Evolutionary conservation across 2,888 invertebrate genomes (phyloP).

Genomic region (Oligia strigilis): DNA sequence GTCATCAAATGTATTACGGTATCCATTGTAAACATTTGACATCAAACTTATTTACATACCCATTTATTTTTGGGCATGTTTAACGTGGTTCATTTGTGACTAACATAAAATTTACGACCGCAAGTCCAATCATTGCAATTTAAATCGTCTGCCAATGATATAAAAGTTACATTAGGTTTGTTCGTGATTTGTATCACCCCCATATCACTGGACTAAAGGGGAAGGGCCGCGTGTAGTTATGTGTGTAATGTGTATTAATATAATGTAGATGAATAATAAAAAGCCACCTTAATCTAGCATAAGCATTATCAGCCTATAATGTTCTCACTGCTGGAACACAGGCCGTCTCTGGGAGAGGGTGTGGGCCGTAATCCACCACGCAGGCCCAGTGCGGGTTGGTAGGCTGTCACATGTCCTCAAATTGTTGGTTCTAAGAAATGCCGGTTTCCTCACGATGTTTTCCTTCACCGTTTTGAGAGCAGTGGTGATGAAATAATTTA

Average conservation of each 20-base stretch:
- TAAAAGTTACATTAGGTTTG: not conserved
- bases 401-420: no score
- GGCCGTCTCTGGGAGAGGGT: no score
- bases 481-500: no score
- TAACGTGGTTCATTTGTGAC: no score
- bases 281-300: not conserved
- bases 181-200: not conserved
- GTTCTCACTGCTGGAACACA: no score
- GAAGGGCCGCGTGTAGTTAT: not conserved
- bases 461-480: no score
- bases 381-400: no score
- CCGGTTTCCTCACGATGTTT: no score
- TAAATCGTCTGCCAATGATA: not conserved
- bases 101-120: no score
- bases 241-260: not conserved
- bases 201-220: not conserved
- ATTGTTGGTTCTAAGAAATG: no score
- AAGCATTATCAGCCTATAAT: no score
- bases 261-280: not conserved
- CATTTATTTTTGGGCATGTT: not conserved
- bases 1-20: slow-evolving; percentile 39
- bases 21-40: slow-evolving; percentile 39
- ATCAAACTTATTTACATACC: slow-evolving; percentile 1
- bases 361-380: no score
- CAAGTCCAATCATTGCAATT: not conserved